These are phyloP conservation scores for Rhabdophis nuchalis DNA, from an alignment of 2,797 vertebrate species.

Conservation along the genomic window DNA sequence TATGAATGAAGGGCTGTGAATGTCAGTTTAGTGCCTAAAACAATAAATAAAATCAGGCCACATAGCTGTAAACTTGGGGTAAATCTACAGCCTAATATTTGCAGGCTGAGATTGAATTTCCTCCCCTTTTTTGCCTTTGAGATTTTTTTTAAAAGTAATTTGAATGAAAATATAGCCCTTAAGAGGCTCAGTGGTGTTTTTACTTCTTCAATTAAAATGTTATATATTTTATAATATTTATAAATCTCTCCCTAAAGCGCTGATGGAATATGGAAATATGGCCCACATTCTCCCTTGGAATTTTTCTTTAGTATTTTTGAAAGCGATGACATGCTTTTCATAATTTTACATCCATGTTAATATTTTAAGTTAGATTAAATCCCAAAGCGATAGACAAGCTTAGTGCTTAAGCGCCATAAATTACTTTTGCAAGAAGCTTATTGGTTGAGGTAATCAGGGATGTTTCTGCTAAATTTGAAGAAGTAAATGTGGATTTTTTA, in stretches of 20 bases:
- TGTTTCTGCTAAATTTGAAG: slow-evolving; percentile 49
- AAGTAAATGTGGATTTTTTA: slow-evolving; percentile 51
- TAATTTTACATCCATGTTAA: slow-evolving; percentile 59
- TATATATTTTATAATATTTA: background rate
- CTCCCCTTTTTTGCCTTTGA: background rate
- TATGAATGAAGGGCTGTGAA: background rate
- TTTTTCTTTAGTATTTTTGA: slow-evolving; percentile 32
- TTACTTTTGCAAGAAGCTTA: slow-evolving; percentile 31
- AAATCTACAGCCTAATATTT: background rate
- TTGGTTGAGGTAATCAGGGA: slow-evolving; percentile 41
- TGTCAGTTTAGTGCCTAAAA: background rate
- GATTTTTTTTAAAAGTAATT: background rate
- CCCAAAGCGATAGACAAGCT: slow-evolving; percentile 42
- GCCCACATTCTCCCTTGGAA: slow-evolving; percentile 8
- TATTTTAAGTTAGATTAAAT: slow-evolving; percentile 58
- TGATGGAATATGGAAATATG: background rate
- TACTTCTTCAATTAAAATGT: background rate
- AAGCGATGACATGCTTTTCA: slow-evolving; percentile 28
- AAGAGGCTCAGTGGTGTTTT: background rate
- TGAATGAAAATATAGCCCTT: background rate
- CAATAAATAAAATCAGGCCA: background rate
- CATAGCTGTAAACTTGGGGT: background rate
- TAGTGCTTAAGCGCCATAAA: slow-evolving; percentile 48
- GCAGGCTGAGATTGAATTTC: background rate
- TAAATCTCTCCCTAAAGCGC: background rate